These are phyloP conservation scores for Agrochola macilenta DNA, from an alignment of 2,888 invertebrate species.

Conservation along the genomic window DNA sequence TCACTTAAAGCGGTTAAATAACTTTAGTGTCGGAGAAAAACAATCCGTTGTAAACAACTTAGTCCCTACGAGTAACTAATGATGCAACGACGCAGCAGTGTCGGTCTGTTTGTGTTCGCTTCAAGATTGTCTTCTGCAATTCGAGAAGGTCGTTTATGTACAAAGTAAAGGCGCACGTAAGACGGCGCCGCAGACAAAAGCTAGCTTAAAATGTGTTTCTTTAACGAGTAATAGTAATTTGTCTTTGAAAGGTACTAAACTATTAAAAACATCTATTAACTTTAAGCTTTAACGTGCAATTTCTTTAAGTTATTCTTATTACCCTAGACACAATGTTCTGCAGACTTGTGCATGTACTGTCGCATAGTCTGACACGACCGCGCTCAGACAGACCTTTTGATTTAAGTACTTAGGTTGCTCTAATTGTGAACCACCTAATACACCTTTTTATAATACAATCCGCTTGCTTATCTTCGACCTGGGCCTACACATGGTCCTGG, in stretches of 20 bases:
- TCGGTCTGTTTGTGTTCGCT: constrained; percentile 13
- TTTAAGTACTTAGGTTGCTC: too few relatives aligned
- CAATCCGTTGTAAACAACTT: constrained; percentile 45
- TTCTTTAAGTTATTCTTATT: neutral
- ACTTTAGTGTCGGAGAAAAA: constrained; percentile 43
- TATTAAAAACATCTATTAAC: constrained; percentile 1
- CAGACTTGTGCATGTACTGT: neutral
- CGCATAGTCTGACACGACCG: too few relatives aligned
- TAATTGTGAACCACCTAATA: too few relatives aligned
- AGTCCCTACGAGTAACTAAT: constrained; percentile 20
- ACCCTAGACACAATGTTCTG: neutral
- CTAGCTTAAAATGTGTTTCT: constrained; percentile 26
- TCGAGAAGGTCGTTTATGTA: constrained; percentile 18
- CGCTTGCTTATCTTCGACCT: too few relatives aligned
- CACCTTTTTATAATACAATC: too few relatives aligned
- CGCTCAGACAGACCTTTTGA: too few relatives aligned
- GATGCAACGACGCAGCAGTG: neutral
- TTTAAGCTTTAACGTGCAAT: constrained; percentile 8
- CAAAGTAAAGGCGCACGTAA: neutral
- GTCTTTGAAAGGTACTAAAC: constrained; percentile 6
- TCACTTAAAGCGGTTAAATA: constrained; percentile 50
- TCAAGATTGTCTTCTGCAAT: constrained; percentile 19
- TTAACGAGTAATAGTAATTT: neutral
- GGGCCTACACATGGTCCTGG: too few relatives aligned
- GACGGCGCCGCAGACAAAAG: constrained; percentile 14